Evolutionary conservation across 64 coral and sea anemone genomes (phyloP).

Genomic region (Stichodactyla mertensii): DNA sequence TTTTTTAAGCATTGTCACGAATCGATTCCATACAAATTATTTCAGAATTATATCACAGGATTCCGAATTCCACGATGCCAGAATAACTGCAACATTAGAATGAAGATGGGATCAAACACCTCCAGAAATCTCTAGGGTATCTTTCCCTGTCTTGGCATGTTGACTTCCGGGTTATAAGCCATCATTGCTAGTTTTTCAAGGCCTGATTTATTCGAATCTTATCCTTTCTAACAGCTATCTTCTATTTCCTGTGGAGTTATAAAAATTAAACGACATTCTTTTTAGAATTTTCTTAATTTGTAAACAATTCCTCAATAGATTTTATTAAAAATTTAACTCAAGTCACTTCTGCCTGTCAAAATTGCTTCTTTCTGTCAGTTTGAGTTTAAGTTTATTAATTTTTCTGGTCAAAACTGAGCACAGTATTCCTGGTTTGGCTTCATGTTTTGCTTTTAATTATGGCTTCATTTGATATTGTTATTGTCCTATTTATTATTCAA

Average conservation of each 20-base stretch:
- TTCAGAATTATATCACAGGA: not conserved
- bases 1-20: not conserved
- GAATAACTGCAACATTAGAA: not conserved
- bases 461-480: not conserved
- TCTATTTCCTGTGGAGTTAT: not conserved
- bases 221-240: not conserved
- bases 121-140: not conserved
- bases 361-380: not conserved
- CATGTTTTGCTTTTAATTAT: not conserved
- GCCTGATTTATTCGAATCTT: not conserved
- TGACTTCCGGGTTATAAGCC: not conserved
- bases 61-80: not conserved
- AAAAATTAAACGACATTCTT: not conserved
- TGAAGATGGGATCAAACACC: not conserved
- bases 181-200: not conserved
- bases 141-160: not conserved
- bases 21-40: not conserved
- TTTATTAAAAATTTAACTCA: constrained; percentile 1
- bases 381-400: not conserved
- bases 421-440: not conserved
- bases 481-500: not conserved
- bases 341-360: not conserved
- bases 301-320: not conserved
- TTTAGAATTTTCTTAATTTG: not conserved
- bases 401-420: not conserved